These are phyloP conservation scores for Fopius arisanus DNA, from an alignment of 1,140 invertebrate species.

Conservation along the genomic window DNA sequence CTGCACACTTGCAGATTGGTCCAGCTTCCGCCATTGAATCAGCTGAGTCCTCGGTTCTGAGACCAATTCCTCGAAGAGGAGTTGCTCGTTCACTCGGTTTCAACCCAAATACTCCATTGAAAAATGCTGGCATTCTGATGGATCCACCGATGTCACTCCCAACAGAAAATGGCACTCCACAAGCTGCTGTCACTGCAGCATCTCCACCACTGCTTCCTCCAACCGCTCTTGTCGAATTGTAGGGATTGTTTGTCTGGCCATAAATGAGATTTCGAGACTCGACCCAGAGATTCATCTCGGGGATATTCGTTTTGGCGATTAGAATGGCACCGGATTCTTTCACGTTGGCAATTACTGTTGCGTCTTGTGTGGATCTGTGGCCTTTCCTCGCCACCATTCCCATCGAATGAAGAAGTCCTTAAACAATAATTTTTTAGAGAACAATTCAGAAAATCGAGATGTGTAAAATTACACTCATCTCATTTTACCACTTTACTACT, in stretches of 20 bases:
- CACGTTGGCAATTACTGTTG: slow-evolving; percentile 77
- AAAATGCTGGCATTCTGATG: slow-evolving; percentile 92
- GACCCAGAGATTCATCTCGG: slow-evolving; percentile 86
- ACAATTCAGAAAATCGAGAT: not conserved
- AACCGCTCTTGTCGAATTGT: slow-evolving; percentile 80
- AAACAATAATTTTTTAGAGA: slow-evolving; percentile 1
- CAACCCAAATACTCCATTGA: slow-evolving; percentile 93
- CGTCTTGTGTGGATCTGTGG: slow-evolving; percentile 74
- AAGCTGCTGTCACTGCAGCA: slow-evolving; percentile 74
- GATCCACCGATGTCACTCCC: slow-evolving; percentile 94
- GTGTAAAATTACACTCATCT: too few species aligned
- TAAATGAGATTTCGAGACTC: slow-evolving; percentile 91
- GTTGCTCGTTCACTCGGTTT: slow-evolving; percentile 79
- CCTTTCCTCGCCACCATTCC: slow-evolving; percentile 69
- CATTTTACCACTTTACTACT: too few species aligned
- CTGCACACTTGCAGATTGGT: slow-evolving; percentile 79
- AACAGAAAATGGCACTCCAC: slow-evolving; percentile 86
- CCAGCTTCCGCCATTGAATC: slow-evolving; percentile 76
- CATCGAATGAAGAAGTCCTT: slow-evolving; percentile 73
- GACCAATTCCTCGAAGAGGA: slow-evolving; percentile 67
- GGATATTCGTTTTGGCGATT: slow-evolving; percentile 91
- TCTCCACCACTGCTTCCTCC: slow-evolving; percentile 90
- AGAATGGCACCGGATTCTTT: slow-evolving; percentile 87
- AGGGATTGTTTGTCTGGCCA: slow-evolving; percentile 93
- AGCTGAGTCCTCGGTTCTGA: slow-evolving; percentile 66